A percentile compares a stretch with the other conserved stretches of the same genome.
Conservation (phyloP, 2,888 invertebrate genomes). For the Kryphioiulus occultus region DNA sequence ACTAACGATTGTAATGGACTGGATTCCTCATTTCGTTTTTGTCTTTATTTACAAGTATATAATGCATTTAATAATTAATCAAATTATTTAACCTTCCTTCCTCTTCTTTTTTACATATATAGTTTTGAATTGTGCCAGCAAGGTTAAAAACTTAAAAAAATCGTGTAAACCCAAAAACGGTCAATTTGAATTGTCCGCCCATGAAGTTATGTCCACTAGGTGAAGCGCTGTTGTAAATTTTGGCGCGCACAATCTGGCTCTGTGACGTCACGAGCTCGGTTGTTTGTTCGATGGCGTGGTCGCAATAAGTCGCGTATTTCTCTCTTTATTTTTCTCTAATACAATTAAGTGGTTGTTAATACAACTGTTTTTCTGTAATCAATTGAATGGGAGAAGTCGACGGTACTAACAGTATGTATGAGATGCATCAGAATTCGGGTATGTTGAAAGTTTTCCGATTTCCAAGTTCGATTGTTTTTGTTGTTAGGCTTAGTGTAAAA, state of each 20-base stretch:
- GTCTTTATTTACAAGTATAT: no score
- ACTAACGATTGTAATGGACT: no score
- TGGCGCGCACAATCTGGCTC: neutral
- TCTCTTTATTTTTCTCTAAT: neutral
- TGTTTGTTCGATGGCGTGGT: neutral
- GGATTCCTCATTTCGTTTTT: no score
- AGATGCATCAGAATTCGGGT: constrained; percentile 21
- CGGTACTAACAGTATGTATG: constrained; percentile 14
- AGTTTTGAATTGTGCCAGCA: no score
- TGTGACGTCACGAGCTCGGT: neutral
- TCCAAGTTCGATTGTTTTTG: constrained; percentile 18
- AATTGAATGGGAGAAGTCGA: neutral
- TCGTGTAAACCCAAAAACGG: no score
- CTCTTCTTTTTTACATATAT: no score
- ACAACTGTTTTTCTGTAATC: neutral
- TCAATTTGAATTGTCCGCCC: neutral
- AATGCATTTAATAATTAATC: no score
- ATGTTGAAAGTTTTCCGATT: constrained; percentile 16
- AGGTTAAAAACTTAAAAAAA: no score
- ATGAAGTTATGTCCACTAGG: neutral
- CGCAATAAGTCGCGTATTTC: neutral
- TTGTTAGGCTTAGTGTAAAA: constrained; percentile 50
- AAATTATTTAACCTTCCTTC: no score
- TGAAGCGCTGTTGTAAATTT: constrained; percentile 6
- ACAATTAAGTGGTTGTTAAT: neutral